A percentile compares a stretch with the other conserved stretches of the same genome.
These are phyloP conservation scores for Whitmania pigra DNA, from an alignment of 1,140 invertebrate species.

Conservation along the genomic window DNA sequence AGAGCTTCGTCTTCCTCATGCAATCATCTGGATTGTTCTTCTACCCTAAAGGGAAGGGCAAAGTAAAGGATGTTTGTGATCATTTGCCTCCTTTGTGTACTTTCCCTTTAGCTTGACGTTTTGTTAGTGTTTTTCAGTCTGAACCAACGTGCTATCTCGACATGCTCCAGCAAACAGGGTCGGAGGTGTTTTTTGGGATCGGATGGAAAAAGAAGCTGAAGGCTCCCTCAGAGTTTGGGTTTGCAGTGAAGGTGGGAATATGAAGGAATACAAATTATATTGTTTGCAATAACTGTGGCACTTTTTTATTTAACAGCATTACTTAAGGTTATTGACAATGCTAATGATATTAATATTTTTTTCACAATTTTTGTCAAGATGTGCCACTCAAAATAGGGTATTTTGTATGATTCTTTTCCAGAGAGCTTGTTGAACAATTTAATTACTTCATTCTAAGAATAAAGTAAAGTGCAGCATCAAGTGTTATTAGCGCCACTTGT, in stretches of 20 bases:
- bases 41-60: constrained; percentile 14
- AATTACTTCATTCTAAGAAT: too few relatives aligned
- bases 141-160: not conserved
- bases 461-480: too few relatives aligned
- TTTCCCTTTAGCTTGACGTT: not conserved
- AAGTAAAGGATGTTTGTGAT: not conserved
- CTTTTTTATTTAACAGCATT: too few relatives aligned
- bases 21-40: not conserved
- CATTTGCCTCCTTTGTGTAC: not conserved
- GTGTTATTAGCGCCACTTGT: not conserved
- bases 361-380: too few relatives aligned
- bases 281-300: too few relatives aligned
- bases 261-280: too few relatives aligned
- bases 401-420: too few relatives aligned
- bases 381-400: too few relatives aligned
- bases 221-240: constrained; percentile 16
- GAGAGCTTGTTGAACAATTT: too few relatives aligned
- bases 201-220: constrained; percentile 16
- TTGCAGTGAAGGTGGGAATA: constrained; percentile 13
- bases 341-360: too few relatives aligned
- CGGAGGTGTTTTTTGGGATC: not conserved
- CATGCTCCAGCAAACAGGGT: not conserved
- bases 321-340: too few relatives aligned
- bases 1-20: constrained; percentile 9
- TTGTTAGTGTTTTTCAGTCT: constrained; percentile 8